Base-by-base conservation (phyloP, 2,797 vertebrate species). In the Denticeps clupeoides region DNA sequence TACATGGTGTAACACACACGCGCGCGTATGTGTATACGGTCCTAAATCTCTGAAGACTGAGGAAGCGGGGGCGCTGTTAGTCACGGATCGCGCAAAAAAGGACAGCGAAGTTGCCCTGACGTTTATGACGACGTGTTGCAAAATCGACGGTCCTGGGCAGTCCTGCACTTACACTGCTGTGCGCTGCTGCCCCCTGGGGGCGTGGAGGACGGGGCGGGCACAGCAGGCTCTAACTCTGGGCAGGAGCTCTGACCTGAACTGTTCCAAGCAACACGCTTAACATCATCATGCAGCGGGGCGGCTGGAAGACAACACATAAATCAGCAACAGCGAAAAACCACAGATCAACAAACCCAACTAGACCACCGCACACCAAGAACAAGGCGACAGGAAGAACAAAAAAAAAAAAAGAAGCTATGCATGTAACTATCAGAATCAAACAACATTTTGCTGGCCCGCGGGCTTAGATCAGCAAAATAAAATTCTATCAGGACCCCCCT, bases 201-300 rank as follows among this genome's bases (percentile, higher is more conserved):
- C 23, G 69, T 74, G 68, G 72, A 64, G 71, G 67, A 48, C 62
- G 75, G 77, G 69, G 71, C 59, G 67, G 78, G 70, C 65, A 74
- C 72, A 81, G 70, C 59, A 51, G 51, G 61, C 67, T 78, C 79
- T 69, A 81, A 75, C 65, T 81, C 82, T 75, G 83, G 66, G 53
- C 67, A 47, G 51, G 57, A 63, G 67, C 63, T 72, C 73, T 83
- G 81, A 75, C 75, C 78, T 70, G 74, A 79, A 75, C 78, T 75
- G 69, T 75, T 72, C 80, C 77, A 86, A 82, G 73, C 81, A 74
- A 79, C 65, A 68, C 81, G 71, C 75, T 75, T 82, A 72, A 74
- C 76, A 80, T 82, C 75, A 74, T 88, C 81, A 78, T 72, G 81
- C 74, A 74, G 81, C 56, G 68, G 50, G 59, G 53, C 74, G 70